Evolutionary conservation across 2,888 invertebrate genomes (phyloP).

Genomic region (Anorthoa munda): DNA sequence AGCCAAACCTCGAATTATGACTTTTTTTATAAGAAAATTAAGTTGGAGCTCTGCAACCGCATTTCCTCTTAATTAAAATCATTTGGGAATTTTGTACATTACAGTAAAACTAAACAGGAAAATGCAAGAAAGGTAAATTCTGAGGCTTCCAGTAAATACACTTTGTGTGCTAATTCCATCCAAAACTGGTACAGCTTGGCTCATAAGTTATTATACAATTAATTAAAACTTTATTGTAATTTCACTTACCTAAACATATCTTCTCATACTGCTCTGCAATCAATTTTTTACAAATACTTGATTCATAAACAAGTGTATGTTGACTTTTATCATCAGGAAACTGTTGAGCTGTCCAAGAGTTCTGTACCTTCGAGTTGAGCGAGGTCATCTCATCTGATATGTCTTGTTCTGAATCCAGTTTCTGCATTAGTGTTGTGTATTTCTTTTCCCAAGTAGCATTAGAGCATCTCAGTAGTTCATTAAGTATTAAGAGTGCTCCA

Average conservation of each 20-base stretch:
- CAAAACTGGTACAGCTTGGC: background rate
- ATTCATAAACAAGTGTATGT: conserved; percentile 92
- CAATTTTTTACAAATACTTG: conserved; percentile 95
- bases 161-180: background rate
- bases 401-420: conserved; percentile 88
- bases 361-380: conserved; percentile 87
- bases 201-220: no score
- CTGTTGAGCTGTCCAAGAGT: conserved; percentile 77
- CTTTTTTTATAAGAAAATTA: no score
- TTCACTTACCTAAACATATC: conserved; percentile 91
- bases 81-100: no score
- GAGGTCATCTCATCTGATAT: conserved; percentile 88
- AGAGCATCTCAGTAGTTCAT: conserved; percentile 97
- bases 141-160: background rate
- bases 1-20: no score
- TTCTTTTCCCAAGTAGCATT: conserved; percentile 96
- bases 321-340: conserved; percentile 81
- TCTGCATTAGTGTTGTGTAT: conserved; percentile 93
- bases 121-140: no score
- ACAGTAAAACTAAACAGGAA: no score
- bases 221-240: background rate
- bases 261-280: conserved; percentile 96
- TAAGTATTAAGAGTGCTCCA: conserved; percentile 97
- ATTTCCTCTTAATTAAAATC: no score
- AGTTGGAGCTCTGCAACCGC: no score